phyloP scores from a whole-genome alignment of 2,797 vertebrate genomes.

The Poliocrania exsul region DNA sequence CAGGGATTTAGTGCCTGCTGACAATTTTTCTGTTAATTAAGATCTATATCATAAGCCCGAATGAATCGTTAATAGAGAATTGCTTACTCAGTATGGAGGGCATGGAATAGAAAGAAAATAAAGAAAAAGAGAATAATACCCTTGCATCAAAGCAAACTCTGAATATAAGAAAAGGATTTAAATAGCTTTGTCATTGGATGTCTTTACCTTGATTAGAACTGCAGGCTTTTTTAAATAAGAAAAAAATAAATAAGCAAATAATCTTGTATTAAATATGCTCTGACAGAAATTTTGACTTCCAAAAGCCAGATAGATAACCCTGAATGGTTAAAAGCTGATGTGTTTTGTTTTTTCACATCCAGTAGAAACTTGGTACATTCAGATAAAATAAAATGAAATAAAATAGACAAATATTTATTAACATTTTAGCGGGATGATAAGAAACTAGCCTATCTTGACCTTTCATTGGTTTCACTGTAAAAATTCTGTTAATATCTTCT shows the following conservation, averaged over 20 bases:
- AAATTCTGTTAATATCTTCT: neutral
- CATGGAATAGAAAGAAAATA: neutral
- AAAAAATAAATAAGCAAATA: neutral
- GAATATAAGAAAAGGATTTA: neutral
- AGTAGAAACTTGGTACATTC: neutral
- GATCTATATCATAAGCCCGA: conserved; percentile 14
- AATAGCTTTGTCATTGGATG: neutral
- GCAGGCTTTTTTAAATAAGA: neutral
- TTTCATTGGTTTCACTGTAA: neutral
- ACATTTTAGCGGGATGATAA: neutral
- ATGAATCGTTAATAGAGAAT: neutral
- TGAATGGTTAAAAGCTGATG: neutral
- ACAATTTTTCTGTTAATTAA: conserved; percentile 54
- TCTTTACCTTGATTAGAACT: neutral
- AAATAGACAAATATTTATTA: neutral
- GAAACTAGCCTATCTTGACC: neutral
- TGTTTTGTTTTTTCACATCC: neutral
- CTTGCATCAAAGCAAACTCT: neutral
- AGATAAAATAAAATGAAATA: neutral
- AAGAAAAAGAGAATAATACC: neutral
- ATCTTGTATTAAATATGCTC: neutral
- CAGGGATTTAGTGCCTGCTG: conserved; percentile 23
- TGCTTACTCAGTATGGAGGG: neutral
- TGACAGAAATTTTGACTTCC: neutral
- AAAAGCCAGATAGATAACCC: neutral